Evolutionary conservation across 1,140 invertebrate species (phyloP), one percentile per base, ranked within the genome.

Genomic region (Rhyacophila brunnea): DNA sequence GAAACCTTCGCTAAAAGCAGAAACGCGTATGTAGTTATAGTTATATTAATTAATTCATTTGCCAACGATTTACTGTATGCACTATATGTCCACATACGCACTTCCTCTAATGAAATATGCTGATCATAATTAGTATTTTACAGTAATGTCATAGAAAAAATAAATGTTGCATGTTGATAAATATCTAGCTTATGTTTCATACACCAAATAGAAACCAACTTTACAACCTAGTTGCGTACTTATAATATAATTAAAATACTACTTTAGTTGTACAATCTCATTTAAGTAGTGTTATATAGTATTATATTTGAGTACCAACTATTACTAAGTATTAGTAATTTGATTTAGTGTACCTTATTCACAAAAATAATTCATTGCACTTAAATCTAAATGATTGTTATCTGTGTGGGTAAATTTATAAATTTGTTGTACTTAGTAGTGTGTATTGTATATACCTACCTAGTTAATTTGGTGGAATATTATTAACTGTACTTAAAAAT

Each of bases 1-100:
- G 23, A 28, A 28, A 28, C 23, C 23, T 28, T 28, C 23, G 9
- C 3, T 28, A 28, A 28, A 28, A 28, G 9, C 23, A 28, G 23
- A 5, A 5, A 28, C 9, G 23, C 23, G 23, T 28, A 5, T 28
- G 23, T 28, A 28, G n/a, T n/a, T n/a, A n/a, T n/a, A n/a, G n/a
- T n/a, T n/a, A n/a, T n/a, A n/a, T n/a, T n/a, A 5, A 28, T 28
- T 28, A 28, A 28, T 28, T 28, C 23, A 28, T 28, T 28, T 28
- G 4, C 23, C 23, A 28, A 28, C 9, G 23, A 28, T 28, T n/a
- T 28, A 28, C 23, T 28, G 3, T 28, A 5, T 40, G 11, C 11
- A 40, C 38, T 40, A n/a, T n/a, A 40, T 40, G 38, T 40, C n/a
- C 38, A 13, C 38, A 40, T 40, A 40, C 38, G 38, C 38, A 40